These are phyloP conservation scores for Phataginus tricuspis DNA, from an alignment of 2,797 vertebrate genomes.

Conservation along the genomic window DNA sequence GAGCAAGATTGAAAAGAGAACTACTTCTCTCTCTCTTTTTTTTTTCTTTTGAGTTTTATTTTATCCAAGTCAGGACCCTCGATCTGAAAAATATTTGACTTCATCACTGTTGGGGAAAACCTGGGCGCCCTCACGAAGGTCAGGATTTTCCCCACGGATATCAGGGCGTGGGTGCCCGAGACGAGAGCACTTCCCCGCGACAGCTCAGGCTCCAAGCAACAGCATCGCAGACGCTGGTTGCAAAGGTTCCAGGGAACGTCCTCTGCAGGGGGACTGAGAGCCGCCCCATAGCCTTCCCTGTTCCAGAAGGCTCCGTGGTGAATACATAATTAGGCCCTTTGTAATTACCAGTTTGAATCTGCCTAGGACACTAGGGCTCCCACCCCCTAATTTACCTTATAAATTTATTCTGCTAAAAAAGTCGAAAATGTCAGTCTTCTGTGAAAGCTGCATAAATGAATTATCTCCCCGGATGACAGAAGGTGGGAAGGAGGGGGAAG, in stretches of 20 bases:
- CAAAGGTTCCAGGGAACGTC: slow-evolving; percentile 13
- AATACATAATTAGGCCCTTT: slow-evolving; percentile 74
- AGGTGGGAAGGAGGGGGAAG: slow-evolving; percentile 73
- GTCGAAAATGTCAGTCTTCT: slow-evolving; percentile 80
- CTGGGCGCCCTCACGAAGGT: not conserved
- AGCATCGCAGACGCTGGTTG: not conserved
- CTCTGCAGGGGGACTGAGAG: slow-evolving; percentile 16
- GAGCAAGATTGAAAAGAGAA: not conserved
- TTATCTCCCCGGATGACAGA: slow-evolving; percentile 69
- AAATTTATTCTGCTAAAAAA: slow-evolving; percentile 82
- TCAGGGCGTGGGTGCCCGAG: accelerated
- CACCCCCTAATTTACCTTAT: slow-evolving; percentile 83
- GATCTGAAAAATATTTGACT: not conserved
- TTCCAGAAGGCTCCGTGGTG: slow-evolving; percentile 67
- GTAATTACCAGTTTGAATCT: slow-evolving; percentile 80
- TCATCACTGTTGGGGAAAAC: not conserved
- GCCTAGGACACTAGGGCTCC: slow-evolving; percentile 77
- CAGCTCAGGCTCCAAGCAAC: not conserved
- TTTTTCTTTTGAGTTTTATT: not conserved
- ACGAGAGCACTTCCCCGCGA: accelerated
- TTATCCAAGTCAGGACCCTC: not conserved
- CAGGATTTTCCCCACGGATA: not conserved
- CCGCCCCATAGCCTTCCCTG: slow-evolving; percentile 37
- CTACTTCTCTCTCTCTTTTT: not conserved
- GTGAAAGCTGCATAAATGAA: slow-evolving; percentile 73